Base-by-base conservation (phyloP, 1,140 invertebrate genomes). In the Myzus persicae region DNA sequence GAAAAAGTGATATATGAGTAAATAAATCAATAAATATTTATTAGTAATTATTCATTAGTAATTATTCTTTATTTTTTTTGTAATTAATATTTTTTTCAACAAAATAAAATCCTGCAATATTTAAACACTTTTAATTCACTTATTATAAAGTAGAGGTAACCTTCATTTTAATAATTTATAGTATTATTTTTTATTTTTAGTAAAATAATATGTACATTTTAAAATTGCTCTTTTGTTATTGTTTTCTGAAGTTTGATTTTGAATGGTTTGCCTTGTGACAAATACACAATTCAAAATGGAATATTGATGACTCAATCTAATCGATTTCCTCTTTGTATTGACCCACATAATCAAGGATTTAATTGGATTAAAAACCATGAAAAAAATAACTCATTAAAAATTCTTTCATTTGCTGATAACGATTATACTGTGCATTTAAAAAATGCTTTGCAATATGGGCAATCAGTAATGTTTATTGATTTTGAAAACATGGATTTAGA, bases 401-500 rank as follows among this genome's bases (percentile, higher is more conserved):
- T 97, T 18, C 95, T 98, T 31, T 97, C 97, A 1, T 98, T 98
- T 94, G 97, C 97, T 94, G 98, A 99, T 95, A 94, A 95, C 0
- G 97, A 99, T 94, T 99, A 98, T 95, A 94, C 98, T 6, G 97
- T 98, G 94, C 97, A 98, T 94, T 95, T 99, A 20, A 98, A 99
- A 95, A 97, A 98, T 95, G 97, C 98, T 0, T 97, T 99, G 59
- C 98, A 97, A 94, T 98, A 98, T 95, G 98, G 98, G 2, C 96
- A 97, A 93, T 97, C 98, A 1, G 96, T 99, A 51, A 94, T 99
- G 0, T 98, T 99, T 94, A 97, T 98, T 96, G 98, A 99, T 95
- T 97, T 98, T 24, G 98, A 98, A 94, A 98, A 98, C 94, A 97
- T 99, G 81, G 98, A 99, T 95, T 98, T 98, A 0, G 97, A 98